These are phyloP conservation scores for Cryptus viduatorius DNA, from an alignment of 2,888 invertebrate genomes.

Conservation along the genomic window DNA sequence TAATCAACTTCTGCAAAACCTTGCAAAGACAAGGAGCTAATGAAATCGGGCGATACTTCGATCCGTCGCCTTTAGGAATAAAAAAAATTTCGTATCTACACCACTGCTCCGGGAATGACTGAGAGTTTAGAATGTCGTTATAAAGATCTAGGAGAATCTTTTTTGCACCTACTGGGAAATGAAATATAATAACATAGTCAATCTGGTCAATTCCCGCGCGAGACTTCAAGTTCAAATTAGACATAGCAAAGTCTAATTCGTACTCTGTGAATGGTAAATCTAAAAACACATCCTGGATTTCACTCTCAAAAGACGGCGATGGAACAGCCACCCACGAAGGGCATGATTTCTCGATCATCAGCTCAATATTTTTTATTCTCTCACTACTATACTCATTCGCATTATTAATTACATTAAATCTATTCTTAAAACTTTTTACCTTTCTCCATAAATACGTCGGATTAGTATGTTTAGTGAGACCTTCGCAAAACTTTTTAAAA, in stretches of 20 bases:
- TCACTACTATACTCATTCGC: slow-evolving; percentile 32
- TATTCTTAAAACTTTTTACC: slow-evolving; percentile 51
- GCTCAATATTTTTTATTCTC: slow-evolving; percentile 15
- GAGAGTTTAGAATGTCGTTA: slow-evolving; percentile 26
- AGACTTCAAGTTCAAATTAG: slow-evolving; percentile 41
- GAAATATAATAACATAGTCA: slow-evolving; percentile 49
- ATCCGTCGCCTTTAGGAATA: slow-evolving; percentile 43
- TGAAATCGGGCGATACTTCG: slow-evolving; percentile 49
- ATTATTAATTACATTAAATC: slow-evolving; percentile 34
- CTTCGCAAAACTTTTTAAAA: slow-evolving; percentile 35
- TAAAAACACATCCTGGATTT: slow-evolving; percentile 24
- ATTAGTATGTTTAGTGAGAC: slow-evolving; percentile 34
- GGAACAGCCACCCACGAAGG: not conserved
- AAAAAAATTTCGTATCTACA: slow-evolving; percentile 38
- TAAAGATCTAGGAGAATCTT: slow-evolving; percentile 22
- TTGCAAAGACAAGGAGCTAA: slow-evolving; percentile 56
- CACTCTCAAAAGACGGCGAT: slow-evolving; percentile 21
- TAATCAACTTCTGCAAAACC: slow-evolving; percentile 50
- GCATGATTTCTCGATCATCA: slow-evolving; percentile 25
- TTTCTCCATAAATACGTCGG: slow-evolving; percentile 43
- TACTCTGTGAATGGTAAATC: slow-evolving; percentile 19
- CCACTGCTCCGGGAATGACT: slow-evolving; percentile 39
- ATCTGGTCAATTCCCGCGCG: slow-evolving; percentile 54
- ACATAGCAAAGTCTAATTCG: slow-evolving; percentile 48
- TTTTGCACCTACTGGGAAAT: slow-evolving; percentile 11